Evolutionary conservation across 2,113 vertebrate genomes (phyloP).

Genomic region (Mungos mungo): DNA sequence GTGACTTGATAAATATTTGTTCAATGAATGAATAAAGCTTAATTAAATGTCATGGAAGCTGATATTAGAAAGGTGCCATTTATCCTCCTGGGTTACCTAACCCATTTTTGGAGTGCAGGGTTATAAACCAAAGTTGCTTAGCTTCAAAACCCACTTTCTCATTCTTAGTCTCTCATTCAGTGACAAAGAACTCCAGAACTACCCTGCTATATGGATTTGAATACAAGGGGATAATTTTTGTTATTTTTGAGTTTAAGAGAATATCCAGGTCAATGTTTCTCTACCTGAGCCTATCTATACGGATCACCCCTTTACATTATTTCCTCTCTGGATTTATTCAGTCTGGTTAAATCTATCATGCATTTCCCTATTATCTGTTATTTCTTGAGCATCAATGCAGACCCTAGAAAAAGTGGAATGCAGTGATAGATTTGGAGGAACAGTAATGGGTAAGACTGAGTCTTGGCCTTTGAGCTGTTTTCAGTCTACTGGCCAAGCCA

Average conservation of each 20-base stretch:
- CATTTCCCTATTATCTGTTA: neutral
- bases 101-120: neutral
- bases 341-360: neutral
- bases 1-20: conserved; percentile 17
- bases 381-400: neutral
- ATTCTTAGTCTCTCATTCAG: neutral
- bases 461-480: neutral
- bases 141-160: neutral
- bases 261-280: neutral
- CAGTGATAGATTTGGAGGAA: neutral
- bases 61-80: neutral
- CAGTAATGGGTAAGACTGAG: neutral
- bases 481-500: neutral
- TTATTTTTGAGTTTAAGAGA: neutral
- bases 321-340: neutral
- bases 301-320: neutral
- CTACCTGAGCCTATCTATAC: neutral
- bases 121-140: neutral
- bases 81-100: neutral
- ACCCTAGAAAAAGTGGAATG: neutral
- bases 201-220: neutral
- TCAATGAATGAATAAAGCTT: neutral
- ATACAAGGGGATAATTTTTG: neutral
- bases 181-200: neutral
- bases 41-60: neutral